Evolutionary conservation across 2,888 invertebrate genomes (phyloP).

Genomic region (Eledona agricola): DNA sequence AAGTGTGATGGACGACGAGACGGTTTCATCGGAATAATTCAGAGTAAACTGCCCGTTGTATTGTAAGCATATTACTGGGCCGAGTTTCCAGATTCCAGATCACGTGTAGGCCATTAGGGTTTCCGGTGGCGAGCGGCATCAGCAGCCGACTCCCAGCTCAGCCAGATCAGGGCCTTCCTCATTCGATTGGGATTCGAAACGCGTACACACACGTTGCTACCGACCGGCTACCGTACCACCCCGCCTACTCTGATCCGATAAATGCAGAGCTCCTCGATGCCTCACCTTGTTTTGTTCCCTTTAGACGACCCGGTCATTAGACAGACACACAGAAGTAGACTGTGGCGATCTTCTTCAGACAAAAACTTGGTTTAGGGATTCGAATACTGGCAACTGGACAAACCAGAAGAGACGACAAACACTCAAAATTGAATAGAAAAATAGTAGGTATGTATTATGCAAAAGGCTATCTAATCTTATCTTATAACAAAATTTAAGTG

Average conservation of each 20-base stretch:
- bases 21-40: constrained; percentile 51
- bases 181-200: constrained; percentile 57
- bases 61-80: constrained; percentile 57
- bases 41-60: constrained; percentile 58
- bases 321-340: no score
- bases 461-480: no score
- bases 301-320: constrained; percentile 51
- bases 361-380: no score
- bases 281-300: constrained; percentile 57
- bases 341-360: no score
- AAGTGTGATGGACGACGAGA: no score
- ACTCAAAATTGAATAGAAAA: no score
- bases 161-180: constrained; percentile 37
- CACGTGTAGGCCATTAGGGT: constrained; percentile 63
- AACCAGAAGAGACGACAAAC: no score
- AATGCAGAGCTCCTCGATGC: constrained; percentile 56
- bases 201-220: constrained; percentile 53
- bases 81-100: constrained; percentile 60
- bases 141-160: constrained; percentile 39
- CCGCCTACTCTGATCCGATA: constrained; percentile 62
- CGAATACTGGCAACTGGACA: no score
- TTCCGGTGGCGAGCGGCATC: constrained; percentile 56
- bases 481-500: no score
- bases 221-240: constrained; percentile 55
- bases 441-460: no score